Evolutionary conservation across 2,888 invertebrate genomes (phyloP), one percentile per base, ranked within the genome.

Genomic region (Diarsia brunnea): DNA sequence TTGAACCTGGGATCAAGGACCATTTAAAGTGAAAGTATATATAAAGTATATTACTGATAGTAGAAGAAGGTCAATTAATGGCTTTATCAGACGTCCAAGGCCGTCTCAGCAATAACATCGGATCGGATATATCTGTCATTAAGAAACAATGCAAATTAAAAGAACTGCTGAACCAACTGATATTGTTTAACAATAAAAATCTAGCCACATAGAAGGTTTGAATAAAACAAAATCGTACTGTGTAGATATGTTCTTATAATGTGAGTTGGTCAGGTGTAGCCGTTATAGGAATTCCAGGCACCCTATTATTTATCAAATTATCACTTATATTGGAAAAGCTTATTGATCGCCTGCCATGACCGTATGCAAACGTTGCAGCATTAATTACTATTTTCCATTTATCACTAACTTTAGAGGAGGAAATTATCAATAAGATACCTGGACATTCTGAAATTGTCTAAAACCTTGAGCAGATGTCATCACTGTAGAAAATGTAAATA

Each of bases 31-130:
- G 79, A 82, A 78, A 82, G 68, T 68, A 43, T 49, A 24, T 49
- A 71, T 38, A 38, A n/a, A n/a, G n/a, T n/a, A 47, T 47, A 11
- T 27, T 14, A 60, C 69, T 70, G 75, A 69, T 69, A 79, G 5
- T 0, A 31, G 2, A 75, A 19, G 27, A 82, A 67, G 78, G 69
- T 49, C 38, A 73, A 47, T 49, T 31, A 24, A 58, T n/a, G 11
- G 11, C 19, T 31, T 69, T 71, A 71, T 74, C 79, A 58, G 55
- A 47, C 19, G 3, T 0, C 38, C 83, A 75, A 79, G 84, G 69
- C 12, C 65, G 43, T 19, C 45, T 66, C 61, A 43, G 49, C 45
- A 55, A n/a, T n/a, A n/a, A n/a, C n/a, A n/a, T n/a, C n/a, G n/a
- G n/a, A n/a, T n/a, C n/a, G n/a, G n/a, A n/a, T 43, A 19, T 14